Evolutionary conservation across 2,888 invertebrate species (phyloP).

Genomic region (Frankliniella fusca): DNA sequence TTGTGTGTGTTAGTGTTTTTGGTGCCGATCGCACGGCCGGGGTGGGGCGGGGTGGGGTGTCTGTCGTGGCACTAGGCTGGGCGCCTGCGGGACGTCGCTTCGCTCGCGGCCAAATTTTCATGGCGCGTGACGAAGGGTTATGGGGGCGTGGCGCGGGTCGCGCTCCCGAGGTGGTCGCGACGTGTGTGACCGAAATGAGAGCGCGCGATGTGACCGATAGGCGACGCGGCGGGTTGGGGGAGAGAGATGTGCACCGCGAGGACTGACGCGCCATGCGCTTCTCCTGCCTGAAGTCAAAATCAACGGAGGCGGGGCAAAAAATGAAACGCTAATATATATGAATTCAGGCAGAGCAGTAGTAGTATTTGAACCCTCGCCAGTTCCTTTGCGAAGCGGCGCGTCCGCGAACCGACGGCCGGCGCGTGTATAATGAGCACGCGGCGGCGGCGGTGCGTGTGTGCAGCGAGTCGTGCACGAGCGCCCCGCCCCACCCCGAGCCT

Average conservation of each 20-base stretch:
- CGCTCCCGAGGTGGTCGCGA: not conserved
- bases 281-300: not conserved
- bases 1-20: not conserved
- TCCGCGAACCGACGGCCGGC: not conserved
- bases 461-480: not conserved
- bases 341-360: not conserved
- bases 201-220: too few species aligned
- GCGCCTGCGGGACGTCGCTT: not conserved
- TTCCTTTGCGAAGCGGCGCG: too few species aligned
- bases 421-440: too few species aligned
- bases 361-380: too few species aligned
- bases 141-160: not conserved
- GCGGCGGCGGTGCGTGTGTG: not conserved
- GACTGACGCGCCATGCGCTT: not conserved
- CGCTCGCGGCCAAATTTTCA: constrained; percentile 25
- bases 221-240: not conserved
- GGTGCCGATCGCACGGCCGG: not conserved
- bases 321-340: too few species aligned
- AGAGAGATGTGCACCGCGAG: not conserved
- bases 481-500: not conserved
- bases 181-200: too few species aligned
- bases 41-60: not conserved
- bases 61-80: not conserved
- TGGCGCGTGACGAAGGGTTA: constrained; percentile 11
- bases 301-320: not conserved